Conservation (phyloP, 2,797 vertebrate genomes). For the Pristis pectinata region DNA sequence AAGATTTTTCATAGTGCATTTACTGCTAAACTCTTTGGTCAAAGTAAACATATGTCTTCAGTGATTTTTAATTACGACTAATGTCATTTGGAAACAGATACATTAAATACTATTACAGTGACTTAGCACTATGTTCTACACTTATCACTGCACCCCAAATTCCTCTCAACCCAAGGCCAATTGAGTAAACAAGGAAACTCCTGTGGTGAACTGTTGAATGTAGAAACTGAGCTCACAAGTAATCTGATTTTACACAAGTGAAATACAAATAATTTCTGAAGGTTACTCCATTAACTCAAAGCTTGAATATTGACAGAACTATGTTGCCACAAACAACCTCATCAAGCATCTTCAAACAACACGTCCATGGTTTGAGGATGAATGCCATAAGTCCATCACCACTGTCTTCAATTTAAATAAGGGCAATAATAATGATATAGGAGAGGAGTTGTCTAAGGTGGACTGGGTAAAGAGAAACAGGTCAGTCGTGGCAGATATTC, state of each 20-base stretch:
- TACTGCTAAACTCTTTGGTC: neutral
- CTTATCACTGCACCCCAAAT: neutral
- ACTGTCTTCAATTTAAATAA: too few relatives aligned
- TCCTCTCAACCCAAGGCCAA: neutral
- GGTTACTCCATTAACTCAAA: neutral
- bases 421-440: too few relatives aligned
- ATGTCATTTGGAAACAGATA: neutral
- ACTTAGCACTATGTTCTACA: neutral
- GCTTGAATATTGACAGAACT: too few relatives aligned
- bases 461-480: too few relatives aligned
- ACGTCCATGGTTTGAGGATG: too few relatives aligned
- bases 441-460: too few relatives aligned
- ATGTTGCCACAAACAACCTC: too few relatives aligned
- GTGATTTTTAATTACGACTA: neutral
- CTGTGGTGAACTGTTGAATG: slow-evolving; percentile 3
- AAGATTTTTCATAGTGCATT: neutral
- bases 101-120: neutral
- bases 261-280: neutral
- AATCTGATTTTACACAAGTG: slow-evolving; percentile 21
- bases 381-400: too few relatives aligned
- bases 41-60: neutral
- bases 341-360: too few relatives aligned
- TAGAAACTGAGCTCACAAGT: slow-evolving; percentile 15
- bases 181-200: slow-evolving; percentile 17
- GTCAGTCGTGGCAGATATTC: too few relatives aligned